A percentile compares a stretch with the other conserved stretches of the same genome.
These are phyloP conservation scores for Sialia sialis DNA, from an alignment of 2,113 vertebrate species.

Conservation along the genomic window DNA sequence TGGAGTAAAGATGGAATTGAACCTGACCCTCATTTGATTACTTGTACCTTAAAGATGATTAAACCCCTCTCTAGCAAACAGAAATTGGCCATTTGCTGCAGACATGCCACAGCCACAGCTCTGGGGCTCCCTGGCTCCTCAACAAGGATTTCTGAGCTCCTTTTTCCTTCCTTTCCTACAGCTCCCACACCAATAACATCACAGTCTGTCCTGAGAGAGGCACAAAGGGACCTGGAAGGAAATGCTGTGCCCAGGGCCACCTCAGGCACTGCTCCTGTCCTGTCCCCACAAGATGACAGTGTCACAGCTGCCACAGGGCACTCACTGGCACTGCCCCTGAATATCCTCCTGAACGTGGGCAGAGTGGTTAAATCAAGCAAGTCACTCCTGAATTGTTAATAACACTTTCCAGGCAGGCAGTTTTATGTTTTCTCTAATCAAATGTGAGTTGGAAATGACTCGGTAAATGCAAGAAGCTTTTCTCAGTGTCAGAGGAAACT, in stretches of 20 bases:
- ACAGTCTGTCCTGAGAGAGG: neutral
- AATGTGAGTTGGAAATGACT: neutral
- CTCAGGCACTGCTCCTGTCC: rapidly evolving
- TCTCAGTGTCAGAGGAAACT: neutral
- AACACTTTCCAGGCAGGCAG: neutral
- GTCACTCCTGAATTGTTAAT: neutral
- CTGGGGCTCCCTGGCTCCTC: neutral
- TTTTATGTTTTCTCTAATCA: neutral
- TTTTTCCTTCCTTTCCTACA: neutral
- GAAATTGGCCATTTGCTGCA: neutral
- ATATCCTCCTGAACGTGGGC: rapidly evolving
- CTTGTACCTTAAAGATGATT: neutral
- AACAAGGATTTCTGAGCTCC: neutral
- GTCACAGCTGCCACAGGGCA: neutral
- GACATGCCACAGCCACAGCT: neutral
- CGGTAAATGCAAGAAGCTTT: neutral
- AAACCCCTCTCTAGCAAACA: neutral
- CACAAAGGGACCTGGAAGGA: rapidly evolving
- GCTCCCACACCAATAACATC: rapidly evolving
- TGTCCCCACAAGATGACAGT: rapidly evolving
- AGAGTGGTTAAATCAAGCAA: neutral
- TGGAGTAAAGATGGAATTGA: neutral
- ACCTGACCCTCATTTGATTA: neutral
- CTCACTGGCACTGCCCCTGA: neutral
- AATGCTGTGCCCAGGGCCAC: neutral